Conservation (phyloP, 2,113 vertebrate species). For the Tor tambroides region DNA sequence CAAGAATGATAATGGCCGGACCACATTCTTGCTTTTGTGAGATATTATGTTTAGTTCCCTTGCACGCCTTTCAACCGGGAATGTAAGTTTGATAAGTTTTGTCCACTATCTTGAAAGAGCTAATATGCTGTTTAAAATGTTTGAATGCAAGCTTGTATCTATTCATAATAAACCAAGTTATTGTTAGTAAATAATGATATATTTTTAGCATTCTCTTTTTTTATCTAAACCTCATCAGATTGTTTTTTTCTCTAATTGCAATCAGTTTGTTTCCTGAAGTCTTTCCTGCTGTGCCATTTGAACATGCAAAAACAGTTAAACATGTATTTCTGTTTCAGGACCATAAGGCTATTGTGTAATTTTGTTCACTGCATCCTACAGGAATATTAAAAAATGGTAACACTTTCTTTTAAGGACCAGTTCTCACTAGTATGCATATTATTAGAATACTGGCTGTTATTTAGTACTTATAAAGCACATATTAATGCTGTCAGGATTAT, state of each 20-base stretch:
- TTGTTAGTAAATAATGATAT: background rate
- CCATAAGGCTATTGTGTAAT: background rate
- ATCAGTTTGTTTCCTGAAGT: background rate
- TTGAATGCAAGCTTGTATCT: background rate
- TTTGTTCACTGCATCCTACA: too few species aligned
- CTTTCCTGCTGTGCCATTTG: background rate
- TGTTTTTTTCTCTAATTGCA: background rate
- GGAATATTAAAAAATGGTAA: too few species aligned
- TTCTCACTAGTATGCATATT: too few species aligned
- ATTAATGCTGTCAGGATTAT: too few species aligned
- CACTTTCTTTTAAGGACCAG: too few species aligned
- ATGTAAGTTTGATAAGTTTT: background rate
- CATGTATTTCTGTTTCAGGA: background rate
- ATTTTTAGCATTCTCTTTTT: too few species aligned
- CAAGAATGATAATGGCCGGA: slow-evolving; percentile 13
- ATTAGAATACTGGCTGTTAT: too few species aligned
- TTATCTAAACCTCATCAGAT: background rate
- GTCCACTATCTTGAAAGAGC: background rate
- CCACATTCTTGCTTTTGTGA: background rate
- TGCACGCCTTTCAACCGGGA: background rate
- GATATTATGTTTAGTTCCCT: background rate
- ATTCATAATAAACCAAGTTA: background rate
- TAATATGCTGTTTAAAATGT: background rate
- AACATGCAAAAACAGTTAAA: background rate
- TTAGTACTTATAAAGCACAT: too few species aligned